phyloP scores from a whole-genome alignment of 2,888 invertebrate genomes.

The Caenorhabditis wallacei region DNA sequence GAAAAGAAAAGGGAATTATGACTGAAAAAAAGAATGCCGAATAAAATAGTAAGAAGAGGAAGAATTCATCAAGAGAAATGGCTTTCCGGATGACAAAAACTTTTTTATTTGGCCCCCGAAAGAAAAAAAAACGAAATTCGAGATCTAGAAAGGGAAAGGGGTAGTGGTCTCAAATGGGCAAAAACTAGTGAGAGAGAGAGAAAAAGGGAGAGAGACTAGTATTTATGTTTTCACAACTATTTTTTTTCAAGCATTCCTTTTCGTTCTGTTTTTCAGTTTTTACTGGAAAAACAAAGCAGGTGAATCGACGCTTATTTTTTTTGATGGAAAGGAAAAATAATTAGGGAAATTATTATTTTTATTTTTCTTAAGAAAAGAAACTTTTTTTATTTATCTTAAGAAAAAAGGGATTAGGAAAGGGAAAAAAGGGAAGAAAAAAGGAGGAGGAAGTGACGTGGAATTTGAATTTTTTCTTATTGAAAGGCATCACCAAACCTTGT shows the following conservation, averaged over 20 bases:
- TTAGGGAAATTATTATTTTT: background rate
- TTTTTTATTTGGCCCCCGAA: constrained; percentile 28
- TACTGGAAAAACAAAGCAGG: constrained; percentile 20
- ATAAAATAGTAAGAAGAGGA: constrained; percentile 13
- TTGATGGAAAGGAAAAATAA: background rate
- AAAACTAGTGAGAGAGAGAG: background rate
- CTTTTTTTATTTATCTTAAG: background rate
- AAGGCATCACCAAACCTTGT: constrained; percentile 2
- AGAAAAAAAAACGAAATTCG: constrained; percentile 37
- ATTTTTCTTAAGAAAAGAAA: constrained; percentile 8
- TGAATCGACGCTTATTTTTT: constrained; percentile 9
- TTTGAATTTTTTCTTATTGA: constrained; percentile 4
- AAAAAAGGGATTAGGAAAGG: constrained; percentile 26
- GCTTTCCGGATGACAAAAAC: constrained; percentile 14
- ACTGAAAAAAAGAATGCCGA: constrained; percentile 1
- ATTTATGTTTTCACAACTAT: constrained; percentile 38
- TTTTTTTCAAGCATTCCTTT: constrained; percentile 6
- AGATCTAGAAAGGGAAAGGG: constrained; percentile 28
- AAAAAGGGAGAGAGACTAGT: constrained; percentile 16
- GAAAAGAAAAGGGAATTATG: constrained; percentile 22
- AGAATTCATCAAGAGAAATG: constrained; percentile 59
- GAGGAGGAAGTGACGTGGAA: constrained; percentile 52
- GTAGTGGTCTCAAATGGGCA: constrained; percentile 9
- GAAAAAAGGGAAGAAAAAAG: background rate
- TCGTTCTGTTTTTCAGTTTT: constrained; percentile 17